Evolutionary conservation across 2,888 invertebrate genomes (phyloP), one percentile per base, ranked within the genome.

Genomic region (Drosophila macrothrix): DNA sequence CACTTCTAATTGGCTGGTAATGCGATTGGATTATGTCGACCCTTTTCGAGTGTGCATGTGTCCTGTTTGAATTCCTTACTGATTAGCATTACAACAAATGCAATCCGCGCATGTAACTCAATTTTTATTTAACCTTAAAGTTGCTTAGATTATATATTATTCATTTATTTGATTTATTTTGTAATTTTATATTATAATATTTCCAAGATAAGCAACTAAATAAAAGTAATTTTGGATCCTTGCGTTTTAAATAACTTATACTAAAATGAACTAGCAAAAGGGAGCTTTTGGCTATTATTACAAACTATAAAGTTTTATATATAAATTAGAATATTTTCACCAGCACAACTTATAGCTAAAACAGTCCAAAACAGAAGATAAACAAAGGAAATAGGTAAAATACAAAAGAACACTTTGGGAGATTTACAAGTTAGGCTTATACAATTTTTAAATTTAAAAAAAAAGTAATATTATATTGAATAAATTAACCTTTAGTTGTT

Each of bases 1-100:
- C 58, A 52, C 52, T 46, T 64, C 70, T 78, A 66, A 78, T 83
- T 83, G 66, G 50, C 50, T 83, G 66, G 60, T 84, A 73, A 83
- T 78, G 39, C 58, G 75, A 76, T 78, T 78, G 73, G 70, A 39
- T 84, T 73, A 64, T 70, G 60, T 78, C 79, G 67, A 66, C 63
- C 22, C 31, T 60, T n/a, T 16, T 16, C 3, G 9, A 4, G 14
- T 39, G n/a, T n/a, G 28, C 2, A 19, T 28, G 22, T 54, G 56
- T 50, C 60, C 37, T 35, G 67, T 68, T 73, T 71, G 67, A 69
- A 76, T 71, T 79, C 55, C 61, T 60, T 49, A 67, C 82, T 69
- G 78, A 82, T 76, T 67, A 67, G 53, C 65, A 52, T 46, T 19
- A 33, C 3, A 3, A 5, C 43, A 62, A 55, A 59, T 39, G 37